Conservation (phyloP, 2,113 vertebrate species). For the Cromileptes altivelis region DNA sequence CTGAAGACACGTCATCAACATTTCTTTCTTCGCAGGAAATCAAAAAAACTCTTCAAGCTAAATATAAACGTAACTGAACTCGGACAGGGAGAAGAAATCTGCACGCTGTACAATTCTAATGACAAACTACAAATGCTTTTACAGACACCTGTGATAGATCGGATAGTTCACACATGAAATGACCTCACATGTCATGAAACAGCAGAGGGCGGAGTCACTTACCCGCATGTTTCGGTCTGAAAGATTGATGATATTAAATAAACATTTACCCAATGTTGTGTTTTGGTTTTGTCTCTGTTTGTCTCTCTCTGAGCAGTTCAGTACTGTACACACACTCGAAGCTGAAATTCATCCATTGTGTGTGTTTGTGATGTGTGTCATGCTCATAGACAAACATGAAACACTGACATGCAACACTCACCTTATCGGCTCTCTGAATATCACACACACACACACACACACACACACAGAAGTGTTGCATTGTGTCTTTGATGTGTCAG, state of each 20-base stretch:
- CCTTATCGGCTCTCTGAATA: conserved; percentile 27
- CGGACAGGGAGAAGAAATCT: too few relatives aligned
- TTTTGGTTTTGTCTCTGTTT: background rate
- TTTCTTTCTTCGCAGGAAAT: too few relatives aligned
- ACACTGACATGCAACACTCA: conserved; percentile 23
- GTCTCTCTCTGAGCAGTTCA: background rate
- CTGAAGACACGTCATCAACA: too few relatives aligned
- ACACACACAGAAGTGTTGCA: conserved; percentile 23
- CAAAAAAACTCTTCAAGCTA: too few relatives aligned
- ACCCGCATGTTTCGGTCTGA: too few relatives aligned
- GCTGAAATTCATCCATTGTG: conserved; percentile 1
- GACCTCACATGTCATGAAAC: too few relatives aligned
- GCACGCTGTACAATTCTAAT: too few relatives aligned
- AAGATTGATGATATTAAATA: background rate
- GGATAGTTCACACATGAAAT: too few relatives aligned
- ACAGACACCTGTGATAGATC: too few relatives aligned
- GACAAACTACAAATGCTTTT: too few relatives aligned
- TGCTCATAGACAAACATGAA: conserved; percentile 24
- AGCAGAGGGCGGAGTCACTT: too few relatives aligned
- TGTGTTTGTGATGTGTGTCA: background rate
- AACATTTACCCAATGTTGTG: background rate
- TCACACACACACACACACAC: conserved; percentile 20
- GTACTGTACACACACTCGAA: background rate
- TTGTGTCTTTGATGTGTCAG: conserved; percentile 70
- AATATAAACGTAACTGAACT: too few relatives aligned